Evolutionary conservation across 1,140 invertebrate genomes (phyloP), one percentile per base, ranked within the genome.

Genomic region (Uloborus diversus): DNA sequence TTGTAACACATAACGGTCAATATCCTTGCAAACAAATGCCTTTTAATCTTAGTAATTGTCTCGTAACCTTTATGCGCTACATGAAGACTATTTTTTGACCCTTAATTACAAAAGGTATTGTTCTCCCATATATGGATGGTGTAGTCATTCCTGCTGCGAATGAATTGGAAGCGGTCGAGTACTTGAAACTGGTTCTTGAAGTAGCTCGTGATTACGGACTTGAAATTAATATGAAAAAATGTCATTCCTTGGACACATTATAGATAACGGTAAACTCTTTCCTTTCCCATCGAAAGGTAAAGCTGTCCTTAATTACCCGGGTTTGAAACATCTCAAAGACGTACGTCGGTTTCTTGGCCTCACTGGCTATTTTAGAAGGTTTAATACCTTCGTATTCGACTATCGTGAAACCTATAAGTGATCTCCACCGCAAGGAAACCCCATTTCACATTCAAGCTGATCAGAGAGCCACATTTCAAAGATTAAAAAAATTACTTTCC

Each of bases 401-500:
- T n/a, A 81, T 85, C 11, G 86, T 85, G 4, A 79, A 71, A 42
- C 82, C 85, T 32, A 80, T 90, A 28, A 81, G 85, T 13, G 69
- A 85, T 3, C 80, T 89, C 9, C 65, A 86, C 28, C 86, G 86
- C 79, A 87, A 88, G 81, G 84, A 88, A 11, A 64, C 25, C 17
- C 13, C 28, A 7, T 88, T 85, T 64, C 7, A 69, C 14, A 88
- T 88, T 87, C 79, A 61, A 5, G 1, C 80, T 1, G 57, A 85
- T 11, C 84, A 85, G 27, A 33, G 84, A 76, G 59, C 89, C 37
- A 85, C 82, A 7, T 85, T 85, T 42, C 1, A 33, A n/a, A 13
- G 35, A 4, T 42, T 82, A 23, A 79, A 79, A 35, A 11, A 32
- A 37, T 7, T 14, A 30, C 32, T 79, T 28, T n/a, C 32, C 32